Evolutionary conservation across 2,888 invertebrate species (phyloP).

Genomic region (Agriopis marginaria): DNA sequence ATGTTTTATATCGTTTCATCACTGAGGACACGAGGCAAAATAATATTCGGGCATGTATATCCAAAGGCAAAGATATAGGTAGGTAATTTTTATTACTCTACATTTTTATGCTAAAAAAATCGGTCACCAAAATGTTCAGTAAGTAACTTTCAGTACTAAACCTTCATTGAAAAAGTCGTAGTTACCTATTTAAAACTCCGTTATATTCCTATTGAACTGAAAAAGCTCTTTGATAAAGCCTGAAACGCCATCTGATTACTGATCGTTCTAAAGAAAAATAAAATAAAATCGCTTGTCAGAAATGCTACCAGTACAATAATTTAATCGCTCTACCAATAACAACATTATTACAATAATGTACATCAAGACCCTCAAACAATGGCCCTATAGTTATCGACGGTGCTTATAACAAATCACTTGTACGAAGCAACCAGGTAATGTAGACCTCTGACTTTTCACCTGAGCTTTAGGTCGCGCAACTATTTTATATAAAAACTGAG

Average conservation of each 20-base stretch:
- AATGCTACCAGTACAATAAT: constrained; percentile 48
- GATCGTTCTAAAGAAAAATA: constrained; percentile 17
- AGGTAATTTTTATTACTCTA: too few relatives aligned
- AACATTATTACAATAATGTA: constrained; percentile 66
- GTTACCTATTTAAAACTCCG: neutral
- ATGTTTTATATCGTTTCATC: constrained; percentile 18
- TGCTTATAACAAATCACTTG: constrained; percentile 71
- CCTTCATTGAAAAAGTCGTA: too few relatives aligned
- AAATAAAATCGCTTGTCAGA: constrained; percentile 38
- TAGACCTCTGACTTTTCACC: constrained; percentile 59
- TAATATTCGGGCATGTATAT: constrained; percentile 1
- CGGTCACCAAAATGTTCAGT: neutral
- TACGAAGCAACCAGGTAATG: constrained; percentile 57
- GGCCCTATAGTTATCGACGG: constrained; percentile 70
- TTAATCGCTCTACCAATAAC: constrained; percentile 51
- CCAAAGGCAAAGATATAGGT: neutral
- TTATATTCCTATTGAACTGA: neutral
- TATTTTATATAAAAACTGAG: neutral
- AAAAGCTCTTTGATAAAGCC: neutral
- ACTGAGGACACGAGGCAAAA: neutral
- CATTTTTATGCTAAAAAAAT: too few relatives aligned
- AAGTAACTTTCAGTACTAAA: too few relatives aligned
- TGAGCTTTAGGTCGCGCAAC: neutral
- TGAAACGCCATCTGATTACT: neutral
- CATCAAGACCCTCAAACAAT: constrained; percentile 71